phyloP scores from a whole-genome alignment of 2,113 vertebrate species.

The Chaetodon auriga region DNA sequence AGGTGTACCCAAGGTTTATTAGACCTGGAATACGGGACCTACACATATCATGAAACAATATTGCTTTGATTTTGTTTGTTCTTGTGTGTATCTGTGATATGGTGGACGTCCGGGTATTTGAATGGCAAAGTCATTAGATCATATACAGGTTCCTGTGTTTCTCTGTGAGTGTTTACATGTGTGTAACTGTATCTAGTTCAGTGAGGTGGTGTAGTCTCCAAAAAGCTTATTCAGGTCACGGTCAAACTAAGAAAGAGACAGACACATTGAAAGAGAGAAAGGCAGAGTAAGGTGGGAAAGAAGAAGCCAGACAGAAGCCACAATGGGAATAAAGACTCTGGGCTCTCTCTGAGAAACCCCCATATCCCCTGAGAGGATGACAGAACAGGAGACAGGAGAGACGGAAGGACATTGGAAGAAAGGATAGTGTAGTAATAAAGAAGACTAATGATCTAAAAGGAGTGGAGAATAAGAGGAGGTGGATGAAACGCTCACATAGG shows the following conservation, averaged over 20 bases:
- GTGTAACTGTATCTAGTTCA: slow-evolving; percentile 81
- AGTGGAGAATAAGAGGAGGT: background rate
- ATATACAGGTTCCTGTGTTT: slow-evolving; percentile 21
- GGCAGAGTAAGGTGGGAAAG: background rate
- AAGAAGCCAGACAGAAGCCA: slow-evolving; percentile 28
- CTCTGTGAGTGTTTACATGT: slow-evolving; percentile 40
- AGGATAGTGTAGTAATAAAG: background rate
- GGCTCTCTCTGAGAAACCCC: slow-evolving; percentile 54
- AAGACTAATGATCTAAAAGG: background rate
- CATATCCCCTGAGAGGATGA: slow-evolving; percentile 26
- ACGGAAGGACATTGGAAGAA: background rate
- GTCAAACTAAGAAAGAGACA: slow-evolving; percentile 65
- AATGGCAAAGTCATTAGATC: slow-evolving; percentile 53
- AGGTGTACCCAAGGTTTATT: slow-evolving; percentile 1
- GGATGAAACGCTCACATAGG: background rate
- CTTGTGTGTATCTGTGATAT: background rate
- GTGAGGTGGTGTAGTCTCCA: slow-evolving; percentile 72
- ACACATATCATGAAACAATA: background rate
- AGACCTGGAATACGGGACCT: background rate
- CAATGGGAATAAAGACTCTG: background rate
- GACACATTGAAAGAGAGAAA: background rate
- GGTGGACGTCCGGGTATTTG: slow-evolving; percentile 21
- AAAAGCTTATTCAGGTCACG: slow-evolving; percentile 81
- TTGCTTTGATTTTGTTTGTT: background rate
- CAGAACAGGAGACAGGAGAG: background rate